Evolutionary conservation across 2,113 vertebrate genomes (phyloP).

Genomic region (Muntiacus muntjak): DNA sequence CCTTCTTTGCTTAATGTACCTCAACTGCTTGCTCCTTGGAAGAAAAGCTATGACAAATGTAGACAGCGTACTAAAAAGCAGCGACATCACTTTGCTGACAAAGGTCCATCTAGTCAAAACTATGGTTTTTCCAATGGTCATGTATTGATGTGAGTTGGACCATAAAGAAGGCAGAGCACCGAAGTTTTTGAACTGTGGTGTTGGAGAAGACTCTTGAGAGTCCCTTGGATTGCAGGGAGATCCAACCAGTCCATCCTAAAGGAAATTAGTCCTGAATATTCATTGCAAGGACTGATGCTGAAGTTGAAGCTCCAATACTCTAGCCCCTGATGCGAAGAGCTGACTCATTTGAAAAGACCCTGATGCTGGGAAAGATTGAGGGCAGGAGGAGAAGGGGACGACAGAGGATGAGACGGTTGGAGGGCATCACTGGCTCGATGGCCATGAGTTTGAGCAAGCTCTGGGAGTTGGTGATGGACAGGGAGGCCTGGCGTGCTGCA

Average conservation of each 20-base stretch:
- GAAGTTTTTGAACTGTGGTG: background rate
- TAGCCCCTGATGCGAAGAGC: background rate
- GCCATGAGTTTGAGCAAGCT: background rate
- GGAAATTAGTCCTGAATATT: background rate
- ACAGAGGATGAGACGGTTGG: background rate
- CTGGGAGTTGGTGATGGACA: background rate
- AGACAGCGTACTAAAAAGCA: background rate
- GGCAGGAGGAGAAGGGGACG: background rate
- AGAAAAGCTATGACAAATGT: background rate
- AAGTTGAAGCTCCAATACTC: background rate
- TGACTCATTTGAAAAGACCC: background rate
- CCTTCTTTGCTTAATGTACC: background rate
- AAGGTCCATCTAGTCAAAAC: background rate
- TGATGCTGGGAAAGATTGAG: background rate
- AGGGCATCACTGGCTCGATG: background rate
- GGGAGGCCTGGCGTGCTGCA: background rate
- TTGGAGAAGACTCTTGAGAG: background rate
- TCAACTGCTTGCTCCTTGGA: background rate
- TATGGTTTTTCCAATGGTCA: background rate
- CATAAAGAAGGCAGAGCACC: background rate
- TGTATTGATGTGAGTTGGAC: background rate
- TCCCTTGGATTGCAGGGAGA: background rate
- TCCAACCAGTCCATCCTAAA: background rate
- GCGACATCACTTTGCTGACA: background rate
- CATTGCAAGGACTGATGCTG: background rate